Evolutionary conservation across 1,140 invertebrate genomes (phyloP), one percentile per base, ranked within the genome.

Genomic region (Drosophila persimilis): DNA sequence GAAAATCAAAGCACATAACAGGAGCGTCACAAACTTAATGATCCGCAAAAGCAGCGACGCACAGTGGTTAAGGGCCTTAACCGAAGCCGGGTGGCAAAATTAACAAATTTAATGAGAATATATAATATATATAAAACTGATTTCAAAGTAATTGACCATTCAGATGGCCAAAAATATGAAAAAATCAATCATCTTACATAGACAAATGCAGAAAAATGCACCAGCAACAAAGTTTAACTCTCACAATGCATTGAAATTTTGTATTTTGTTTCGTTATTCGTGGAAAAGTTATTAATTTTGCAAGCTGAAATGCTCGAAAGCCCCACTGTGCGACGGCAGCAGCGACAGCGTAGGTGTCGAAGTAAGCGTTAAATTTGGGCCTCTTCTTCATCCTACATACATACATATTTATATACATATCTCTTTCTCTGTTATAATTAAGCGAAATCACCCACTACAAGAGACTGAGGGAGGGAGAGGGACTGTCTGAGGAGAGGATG

Each of bases 1-100:
- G 55, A 20, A 50, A 69, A 55, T 45, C 52, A 67, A 67, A 24
- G 5, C 45, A 39, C 59, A 71, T 71, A 80, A 61, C 71, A 80
- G 77, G 77, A 80, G 67, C 73, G 44, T 43, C 47, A 39, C 46
- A 55, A 73, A 81, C 62, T 75, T 78, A 83, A 83, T 83, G 79
- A 83, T 78, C 80, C 79, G 57, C 70, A 71, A 51, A 61, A 61
- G 44, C 53, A 50, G 41, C 39, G 45, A 53, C 8, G 8, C 9
- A 46, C 22, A 52, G 20, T 39, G 11, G n/a, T n/a, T n/a, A n/a
- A n/a, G 29, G 29, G 2, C 29, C 29, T 29, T 29, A 7, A 8
- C 8, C 29, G 2, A 8, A 31, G 29, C 0, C 8, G 3, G 29
- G 29, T 31, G 29, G 29, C 8, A 9, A 9, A 31, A 31, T 2